Evolutionary conservation across 2,888 invertebrate species (phyloP), one percentile per base, ranked within the genome.

Genomic region (Beris morrisii): DNA sequence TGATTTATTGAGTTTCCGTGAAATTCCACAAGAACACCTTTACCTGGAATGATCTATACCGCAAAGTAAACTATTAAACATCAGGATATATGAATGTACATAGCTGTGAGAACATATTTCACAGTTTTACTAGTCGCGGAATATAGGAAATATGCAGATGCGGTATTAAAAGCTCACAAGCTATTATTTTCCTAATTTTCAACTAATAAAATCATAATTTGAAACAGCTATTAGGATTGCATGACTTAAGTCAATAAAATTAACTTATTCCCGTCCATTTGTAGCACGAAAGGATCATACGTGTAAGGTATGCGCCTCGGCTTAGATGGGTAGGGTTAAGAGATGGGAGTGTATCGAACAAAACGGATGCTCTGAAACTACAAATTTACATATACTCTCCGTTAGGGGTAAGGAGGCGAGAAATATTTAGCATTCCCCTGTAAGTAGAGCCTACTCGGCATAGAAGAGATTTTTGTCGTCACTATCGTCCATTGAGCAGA

Each of bases 201-300:
- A 64, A 64, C 64, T 64, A 64, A 64, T 64, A 64, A 64, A 64
- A 52, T 64, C 54, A 64, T 64, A 64, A 64, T 64, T 64, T 54
- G 64, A 54, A 64, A 64, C 54, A 54, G 54, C 64, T 54, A 64
- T 64, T 64, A 64, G 53, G 52, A 53, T 59, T 64, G 64, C 64
- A 64, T 64, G 64, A 64, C 64, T 64, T 64, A 54, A 54, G 64
- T 64, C 64, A 64, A 64, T 64, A 64, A 64, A 64, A 54, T 54
- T 38, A 64, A 54, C 30, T 64, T 54, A 54, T 54, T 53, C 13
- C 13, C 58, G 48, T 9, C 48, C 44, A 57, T 28, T 57, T 44
- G 57, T 44, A 22, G 28, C 57, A 57, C 57, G 57, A 57, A 57
- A 57, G 48, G 15, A 48, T 5, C 38, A 38, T 38, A 38, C 38